Conservation (phyloP, 2,113 vertebrate species). For the Ondatra zibethicus region DNA sequence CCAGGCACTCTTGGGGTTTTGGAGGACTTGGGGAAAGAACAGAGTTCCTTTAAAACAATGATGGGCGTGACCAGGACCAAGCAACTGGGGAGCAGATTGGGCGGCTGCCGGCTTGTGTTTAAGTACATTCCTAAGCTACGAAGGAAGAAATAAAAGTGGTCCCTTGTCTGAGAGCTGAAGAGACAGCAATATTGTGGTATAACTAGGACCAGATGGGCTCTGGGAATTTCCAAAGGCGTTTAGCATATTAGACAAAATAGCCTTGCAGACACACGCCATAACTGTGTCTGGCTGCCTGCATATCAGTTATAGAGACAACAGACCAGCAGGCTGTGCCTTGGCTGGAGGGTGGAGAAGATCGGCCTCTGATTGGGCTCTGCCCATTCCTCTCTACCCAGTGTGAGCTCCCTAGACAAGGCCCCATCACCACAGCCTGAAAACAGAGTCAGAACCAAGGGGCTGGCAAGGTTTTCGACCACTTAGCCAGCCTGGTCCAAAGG, state of each 20-base stretch:
- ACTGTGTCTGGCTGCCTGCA: slow-evolving; percentile 44
- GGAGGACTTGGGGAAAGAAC: background rate
- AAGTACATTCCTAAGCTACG: slow-evolving; percentile 74
- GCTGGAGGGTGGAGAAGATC: background rate
- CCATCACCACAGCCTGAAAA: background rate
- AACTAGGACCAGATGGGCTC: slow-evolving; percentile 86
- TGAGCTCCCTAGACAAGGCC: background rate
- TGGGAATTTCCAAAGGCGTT: slow-evolving; percentile 74
- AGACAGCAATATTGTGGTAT: slow-evolving; percentile 73
- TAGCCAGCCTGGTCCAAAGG: too few species aligned
- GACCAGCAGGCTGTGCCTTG: background rate
- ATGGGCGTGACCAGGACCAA: background rate
- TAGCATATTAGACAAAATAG: slow-evolving; percentile 63
- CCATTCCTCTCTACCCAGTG: background rate
- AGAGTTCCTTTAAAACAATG: background rate
- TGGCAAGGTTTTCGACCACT: background rate
- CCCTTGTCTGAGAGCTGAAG: slow-evolving; percentile 71
- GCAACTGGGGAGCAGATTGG: background rate
- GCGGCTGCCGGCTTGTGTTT: slow-evolving; percentile 11
- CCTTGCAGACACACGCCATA: slow-evolving; percentile 45
- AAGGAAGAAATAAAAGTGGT: slow-evolving; percentile 78
- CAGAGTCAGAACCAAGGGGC: background rate
- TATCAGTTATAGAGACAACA: slow-evolving; percentile 64
- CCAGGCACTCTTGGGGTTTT: background rate
- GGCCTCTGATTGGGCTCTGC: background rate